phyloP scores from a whole-genome alignment of 2,113 vertebrate genomes.

The Sceloporus undulatus region DNA sequence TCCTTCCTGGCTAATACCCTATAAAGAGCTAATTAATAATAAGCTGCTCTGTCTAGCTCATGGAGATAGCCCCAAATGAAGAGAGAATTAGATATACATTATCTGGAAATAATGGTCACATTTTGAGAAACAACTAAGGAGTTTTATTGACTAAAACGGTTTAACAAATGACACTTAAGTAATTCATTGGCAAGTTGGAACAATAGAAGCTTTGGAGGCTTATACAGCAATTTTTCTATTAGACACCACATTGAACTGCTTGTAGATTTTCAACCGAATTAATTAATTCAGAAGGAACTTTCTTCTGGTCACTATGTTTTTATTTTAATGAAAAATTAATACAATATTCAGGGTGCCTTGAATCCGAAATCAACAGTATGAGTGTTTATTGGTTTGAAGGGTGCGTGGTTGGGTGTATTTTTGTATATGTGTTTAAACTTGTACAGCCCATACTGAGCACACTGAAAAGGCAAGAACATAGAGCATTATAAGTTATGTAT shows the following conservation, averaged over 20 bases:
- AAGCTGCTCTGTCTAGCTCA: conserved; percentile 58
- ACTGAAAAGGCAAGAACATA: conserved; percentile 37
- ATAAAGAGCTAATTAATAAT: conserved; percentile 78
- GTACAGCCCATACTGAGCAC: conserved; percentile 30
- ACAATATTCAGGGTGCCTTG: conserved; percentile 44
- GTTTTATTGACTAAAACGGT: conserved; percentile 69
- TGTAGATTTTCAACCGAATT: conserved; percentile 64
- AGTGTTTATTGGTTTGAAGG: conserved; percentile 48
- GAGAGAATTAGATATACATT: conserved; percentile 66
- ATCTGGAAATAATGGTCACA: conserved; percentile 63
- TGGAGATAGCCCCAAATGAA: conserved; percentile 59
- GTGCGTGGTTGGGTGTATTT: neutral
- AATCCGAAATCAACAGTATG: conserved; percentile 47
- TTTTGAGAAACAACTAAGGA: conserved; percentile 64
- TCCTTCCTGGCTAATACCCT: conserved; percentile 74
- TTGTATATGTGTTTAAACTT: neutral
- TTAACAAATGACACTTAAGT: conserved; percentile 76
- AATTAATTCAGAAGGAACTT: conserved; percentile 74
- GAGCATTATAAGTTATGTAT: conserved; percentile 42
- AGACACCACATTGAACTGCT: conserved; percentile 56
- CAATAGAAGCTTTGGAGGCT: conserved; percentile 56
- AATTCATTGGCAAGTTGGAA: conserved; percentile 69
- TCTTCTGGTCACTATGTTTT: conserved; percentile 58
- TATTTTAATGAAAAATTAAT: conserved; percentile 63
- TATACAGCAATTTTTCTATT: conserved; percentile 69